Conservation (phyloP, 2,113 vertebrate species). For the Syrmaticus mikado region DNA sequence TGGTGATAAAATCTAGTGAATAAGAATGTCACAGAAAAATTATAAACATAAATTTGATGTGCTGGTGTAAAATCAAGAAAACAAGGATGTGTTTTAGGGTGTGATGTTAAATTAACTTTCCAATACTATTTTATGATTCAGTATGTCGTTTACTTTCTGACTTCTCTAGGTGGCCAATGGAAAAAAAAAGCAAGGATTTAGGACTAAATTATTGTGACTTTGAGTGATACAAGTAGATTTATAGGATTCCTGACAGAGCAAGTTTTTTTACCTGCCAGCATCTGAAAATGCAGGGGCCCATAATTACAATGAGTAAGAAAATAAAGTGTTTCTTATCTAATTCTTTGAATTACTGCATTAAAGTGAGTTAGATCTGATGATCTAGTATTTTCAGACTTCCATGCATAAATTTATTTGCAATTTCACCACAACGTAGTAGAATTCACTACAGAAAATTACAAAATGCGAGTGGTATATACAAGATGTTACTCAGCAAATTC, state of each 20-base stretch:
- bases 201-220: not conserved
- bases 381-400: not conserved
- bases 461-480: not conserved
- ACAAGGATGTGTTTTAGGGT: accelerated
- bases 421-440: not conserved
- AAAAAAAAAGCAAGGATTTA: not conserved
- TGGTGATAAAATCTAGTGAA: not conserved
- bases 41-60: not conserved
- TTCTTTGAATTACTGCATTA: not conserved
- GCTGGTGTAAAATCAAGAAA: not conserved
- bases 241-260: not conserved
- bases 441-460: not conserved
- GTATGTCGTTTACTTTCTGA: not conserved
- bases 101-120: not conserved
- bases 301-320: not conserved
- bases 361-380: not conserved
- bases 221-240: not conserved
- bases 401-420: not conserved
- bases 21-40: not conserved
- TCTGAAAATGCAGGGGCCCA: not conserved
- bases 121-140: not conserved
- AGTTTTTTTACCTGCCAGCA: not conserved
- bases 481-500: not conserved
- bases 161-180: not conserved
- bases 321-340: not conserved